Conservation (phyloP, 2,888 invertebrate species). For the Hirtodrosophila cameraria region DNA sequence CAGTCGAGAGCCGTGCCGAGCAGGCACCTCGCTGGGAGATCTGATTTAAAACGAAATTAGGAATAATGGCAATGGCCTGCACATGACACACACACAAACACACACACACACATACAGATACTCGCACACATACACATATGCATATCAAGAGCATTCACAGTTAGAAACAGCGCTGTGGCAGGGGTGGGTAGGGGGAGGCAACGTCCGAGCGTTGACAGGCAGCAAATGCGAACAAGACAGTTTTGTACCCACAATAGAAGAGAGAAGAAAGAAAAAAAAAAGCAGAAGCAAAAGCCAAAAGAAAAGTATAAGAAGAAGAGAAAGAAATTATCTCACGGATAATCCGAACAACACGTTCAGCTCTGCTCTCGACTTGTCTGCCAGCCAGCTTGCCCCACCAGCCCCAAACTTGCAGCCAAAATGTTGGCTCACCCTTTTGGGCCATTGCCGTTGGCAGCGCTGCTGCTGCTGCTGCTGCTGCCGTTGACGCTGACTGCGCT, state of each 20-base stretch:
- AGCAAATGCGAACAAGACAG: slow-evolving; percentile 77
- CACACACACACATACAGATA: slow-evolving; percentile 32
- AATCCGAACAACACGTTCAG: slow-evolving; percentile 75
- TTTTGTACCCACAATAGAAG: slow-evolving; percentile 57
- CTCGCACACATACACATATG: slow-evolving; percentile 25
- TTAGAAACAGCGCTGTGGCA: slow-evolving; percentile 11
- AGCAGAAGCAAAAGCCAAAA: too few relatives aligned
- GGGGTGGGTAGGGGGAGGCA: not conserved
- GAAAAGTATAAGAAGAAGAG: slow-evolving; percentile 24
- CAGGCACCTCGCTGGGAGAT: slow-evolving; percentile 60
- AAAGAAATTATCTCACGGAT: slow-evolving; percentile 78
- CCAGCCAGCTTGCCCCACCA: not conserved
- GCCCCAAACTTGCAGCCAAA: slow-evolving; percentile 50
- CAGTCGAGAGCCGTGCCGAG: slow-evolving; percentile 14
- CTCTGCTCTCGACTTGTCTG: slow-evolving; percentile 21
- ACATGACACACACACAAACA: slow-evolving; percentile 69
- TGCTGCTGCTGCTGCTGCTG: too few relatives aligned
- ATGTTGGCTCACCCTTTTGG: slow-evolving; percentile 56
- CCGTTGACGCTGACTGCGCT: slow-evolving; percentile 24
- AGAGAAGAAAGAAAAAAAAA: slow-evolving; percentile 12
- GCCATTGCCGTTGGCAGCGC: slow-evolving; percentile 13
- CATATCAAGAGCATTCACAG: slow-evolving; percentile 43
- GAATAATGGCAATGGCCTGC: slow-evolving; percentile 80
- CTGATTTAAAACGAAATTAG: slow-evolving; percentile 82
- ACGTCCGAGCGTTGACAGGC: slow-evolving; percentile 70